Evolutionary conservation across 2,888 invertebrate genomes (phyloP).

Genomic region (Pristionchus exspectatus): DNA sequence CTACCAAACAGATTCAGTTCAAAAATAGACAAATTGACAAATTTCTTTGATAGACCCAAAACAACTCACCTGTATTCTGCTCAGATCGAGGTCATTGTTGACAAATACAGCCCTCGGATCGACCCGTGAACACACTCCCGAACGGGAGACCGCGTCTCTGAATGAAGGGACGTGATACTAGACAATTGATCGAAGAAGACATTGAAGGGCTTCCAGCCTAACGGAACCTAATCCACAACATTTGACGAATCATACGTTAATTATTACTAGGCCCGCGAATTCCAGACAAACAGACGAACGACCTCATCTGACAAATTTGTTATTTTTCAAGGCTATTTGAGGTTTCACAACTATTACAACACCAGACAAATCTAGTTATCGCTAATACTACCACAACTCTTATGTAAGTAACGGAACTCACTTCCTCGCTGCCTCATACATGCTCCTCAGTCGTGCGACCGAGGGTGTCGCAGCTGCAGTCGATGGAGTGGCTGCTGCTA

Average conservation of each 20-base stretch:
- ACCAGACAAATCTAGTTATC: neutral
- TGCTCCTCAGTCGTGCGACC: slow-evolving; percentile 41
- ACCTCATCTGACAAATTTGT: too few relatives aligned
- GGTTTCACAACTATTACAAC: neutral
- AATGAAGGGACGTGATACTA: too few relatives aligned
- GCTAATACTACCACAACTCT: neutral
- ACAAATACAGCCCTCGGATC: slow-evolving; percentile 90
- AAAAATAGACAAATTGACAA: too few relatives aligned
- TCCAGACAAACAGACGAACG: too few relatives aligned
- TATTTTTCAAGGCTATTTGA: neutral
- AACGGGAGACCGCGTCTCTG: neutral
- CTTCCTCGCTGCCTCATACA: slow-evolving; percentile 45
- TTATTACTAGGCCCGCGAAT: too few relatives aligned
- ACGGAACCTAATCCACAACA: too few relatives aligned
- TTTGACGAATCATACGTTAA: too few relatives aligned
- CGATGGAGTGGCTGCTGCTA: neutral
- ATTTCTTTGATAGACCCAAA: neutral
- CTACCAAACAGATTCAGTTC: neutral
- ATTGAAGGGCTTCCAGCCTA: too few relatives aligned
- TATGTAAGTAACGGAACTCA: neutral
- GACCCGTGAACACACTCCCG: slow-evolving; percentile 44
- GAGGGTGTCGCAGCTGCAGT: neutral
- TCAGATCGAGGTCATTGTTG: slow-evolving; percentile 93
- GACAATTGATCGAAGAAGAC: too few relatives aligned
- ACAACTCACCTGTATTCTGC: slow-evolving; percentile 87